Percentiles rank a stretch among this genome's conserved stretches.
phyloP scores from a whole-genome alignment of 2,888 invertebrate genomes.

The Dryadula phaetusa region DNA sequence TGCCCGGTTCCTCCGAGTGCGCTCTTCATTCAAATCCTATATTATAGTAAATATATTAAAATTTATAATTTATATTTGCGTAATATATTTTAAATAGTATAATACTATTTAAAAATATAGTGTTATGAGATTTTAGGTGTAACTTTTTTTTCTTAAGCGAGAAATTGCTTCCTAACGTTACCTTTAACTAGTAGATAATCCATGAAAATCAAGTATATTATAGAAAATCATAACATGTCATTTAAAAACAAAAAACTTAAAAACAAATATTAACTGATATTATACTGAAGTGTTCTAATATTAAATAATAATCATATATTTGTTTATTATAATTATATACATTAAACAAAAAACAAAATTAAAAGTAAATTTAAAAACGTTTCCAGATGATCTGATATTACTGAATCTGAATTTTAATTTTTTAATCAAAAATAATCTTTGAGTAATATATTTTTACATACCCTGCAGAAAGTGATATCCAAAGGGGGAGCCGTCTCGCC shows the following conservation, averaged over 20 bases:
- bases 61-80: not conserved
- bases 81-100: no score
- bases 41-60: slow-evolving; percentile 42
- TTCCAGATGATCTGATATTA: not conserved
- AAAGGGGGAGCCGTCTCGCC: not conserved
- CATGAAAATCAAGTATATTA: not conserved
- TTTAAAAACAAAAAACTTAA: no score
- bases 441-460: slow-evolving; percentile 1
- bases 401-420: not conserved
- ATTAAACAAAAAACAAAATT: not conserved
- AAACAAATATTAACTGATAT: no score
- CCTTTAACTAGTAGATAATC: not conserved
- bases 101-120: no score
- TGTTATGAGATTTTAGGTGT: not conserved
- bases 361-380: not conserved
- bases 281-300: no score
- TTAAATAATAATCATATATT: no score
- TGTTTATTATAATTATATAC: no score
- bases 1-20: slow-evolving; percentile 90
- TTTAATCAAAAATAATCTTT: not conserved
- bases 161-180: not conserved
- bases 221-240: not conserved
- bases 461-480: not conserved
- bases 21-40: slow-evolving; percentile 89
- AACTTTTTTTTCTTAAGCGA: no score